These are phyloP conservation scores for Onthophagus taurus DNA, from an alignment of 1,140 invertebrate genomes.

Conservation along the genomic window DNA sequence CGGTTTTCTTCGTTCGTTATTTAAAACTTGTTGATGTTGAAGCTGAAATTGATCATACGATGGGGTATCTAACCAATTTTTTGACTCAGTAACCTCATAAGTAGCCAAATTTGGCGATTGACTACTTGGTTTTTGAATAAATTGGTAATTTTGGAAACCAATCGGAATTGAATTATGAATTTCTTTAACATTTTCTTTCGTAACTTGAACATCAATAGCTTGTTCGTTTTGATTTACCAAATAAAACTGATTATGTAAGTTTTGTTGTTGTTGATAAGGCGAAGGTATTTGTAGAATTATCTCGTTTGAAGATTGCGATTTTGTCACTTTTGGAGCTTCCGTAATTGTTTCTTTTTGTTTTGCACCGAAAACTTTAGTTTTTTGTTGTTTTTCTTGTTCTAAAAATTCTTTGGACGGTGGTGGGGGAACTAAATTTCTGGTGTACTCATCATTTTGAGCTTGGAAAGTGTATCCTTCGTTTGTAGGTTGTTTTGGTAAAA, in stretches of 20 bases:
- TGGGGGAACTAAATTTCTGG: slow-evolving; percentile 28
- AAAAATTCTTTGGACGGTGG: slow-evolving; percentile 18
- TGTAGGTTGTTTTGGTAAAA: slow-evolving; percentile 18
- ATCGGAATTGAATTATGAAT: slow-evolving; percentile 15
- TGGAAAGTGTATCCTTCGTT: slow-evolving; percentile 22
- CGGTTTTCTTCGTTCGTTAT: not conserved
- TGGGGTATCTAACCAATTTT: slow-evolving; percentile 27
- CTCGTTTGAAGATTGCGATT: not conserved
- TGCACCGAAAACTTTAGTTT: slow-evolving; percentile 14
- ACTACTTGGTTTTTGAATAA: slow-evolving; percentile 14
- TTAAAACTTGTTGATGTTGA: not conserved
- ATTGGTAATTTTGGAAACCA: not conserved
- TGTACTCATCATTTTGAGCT: slow-evolving; percentile 28
- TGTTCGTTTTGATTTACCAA: slow-evolving; percentile 15
- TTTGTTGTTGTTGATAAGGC: slow-evolving; percentile 12
- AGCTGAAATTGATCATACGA: slow-evolving; percentile 14
- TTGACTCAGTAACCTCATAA: slow-evolving; percentile 33
- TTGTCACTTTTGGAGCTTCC: slow-evolving; percentile 3
- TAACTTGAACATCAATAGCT: slow-evolving; percentile 29
- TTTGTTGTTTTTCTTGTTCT: slow-evolving; percentile 14
- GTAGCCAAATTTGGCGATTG: slow-evolving; percentile 22
- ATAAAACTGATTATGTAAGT: too few species aligned
- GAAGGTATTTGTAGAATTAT: slow-evolving; percentile 19
- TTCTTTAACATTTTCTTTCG: slow-evolving; percentile 33
- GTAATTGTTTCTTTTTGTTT: slow-evolving; percentile 16